Evolutionary conservation across 2,888 invertebrate species (phyloP), one percentile per base, ranked within the genome.

Genomic region (Drosophila gaucha): DNA sequence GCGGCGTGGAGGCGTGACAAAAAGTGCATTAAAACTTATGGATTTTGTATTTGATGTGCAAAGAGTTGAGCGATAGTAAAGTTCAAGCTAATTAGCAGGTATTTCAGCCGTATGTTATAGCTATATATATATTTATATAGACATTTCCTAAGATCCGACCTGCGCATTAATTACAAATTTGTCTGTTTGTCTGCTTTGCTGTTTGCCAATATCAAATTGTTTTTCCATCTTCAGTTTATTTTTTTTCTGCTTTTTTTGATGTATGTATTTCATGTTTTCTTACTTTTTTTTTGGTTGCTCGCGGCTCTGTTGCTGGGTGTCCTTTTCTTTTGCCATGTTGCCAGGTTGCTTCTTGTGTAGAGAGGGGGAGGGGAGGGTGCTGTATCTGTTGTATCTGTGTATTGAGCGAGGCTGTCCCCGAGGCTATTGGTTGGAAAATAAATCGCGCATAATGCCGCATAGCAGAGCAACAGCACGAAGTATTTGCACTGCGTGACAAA

Each of bases 401-500:
- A 44, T 36, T 52, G 44, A 16, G 64, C 24, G 28, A 24, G 47
- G 38, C 49, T 31, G n/a, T 35, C 46, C 70, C 58, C 55, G 58
- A 73, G 75, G 69, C 70, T 66, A 58, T 78, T 63, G 73, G 64
- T 67, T 64, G 68, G 68, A 63, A 78, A 87, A 85, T 89, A 91
- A 91, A 91, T 91, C 91, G 89, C 89, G 89, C 89, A 90, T 92
- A 92, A 92, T 92, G 86, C 92, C 91, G 83, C 89, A 90, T 89
- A 90, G 87, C 86, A 82, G 85, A 88, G 85, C 90, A 91, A 90
- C 88, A 91, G 89, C 92, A 92, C 92, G 92, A 89, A 91, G 90
- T 92, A 91, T 92, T 92, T 92, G 91, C 91, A 89, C 89, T 91
- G 90, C 92, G 92, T 92, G 92, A 91, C 92, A 90, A 91, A 91